Base-by-base conservation (phyloP, 2,888 invertebrate genomes). In the Choreutis nemorana region DNA sequence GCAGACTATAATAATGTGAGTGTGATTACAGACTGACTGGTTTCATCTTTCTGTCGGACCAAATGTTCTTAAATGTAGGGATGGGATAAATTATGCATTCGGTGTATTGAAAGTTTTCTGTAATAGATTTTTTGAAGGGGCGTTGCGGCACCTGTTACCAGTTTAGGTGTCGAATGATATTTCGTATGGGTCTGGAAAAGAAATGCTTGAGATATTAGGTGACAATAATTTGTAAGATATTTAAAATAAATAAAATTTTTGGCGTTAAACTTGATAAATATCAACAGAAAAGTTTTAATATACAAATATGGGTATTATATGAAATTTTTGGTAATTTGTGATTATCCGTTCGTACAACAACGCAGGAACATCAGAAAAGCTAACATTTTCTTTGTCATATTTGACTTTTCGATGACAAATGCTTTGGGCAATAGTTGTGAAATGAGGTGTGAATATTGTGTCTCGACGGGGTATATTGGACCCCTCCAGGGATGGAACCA, bases 371-470 rank as follows among this genome's bases (percentile, higher is more conserved):
- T n/a, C n/a, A n/a, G n/a, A n/a, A n/a, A n/a, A n/a, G n/a, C n/a
- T 11, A 13, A 9, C 11, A 23, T 23, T 23, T 12, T 18, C 31
- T 58, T 61, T 52, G 50, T 40, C 51, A 47, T 46, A 55, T 53
- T 50, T 49, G 45, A 55, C 50, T 48, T 48, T 41, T 34, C 54
- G 54, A 56, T 62, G 63, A 63, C 60, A 64, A 68, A 66, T 61
- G 61, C 50, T 63, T 58, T 61, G 60, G 70, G 59, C 54, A 47
- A 55, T 51, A 50, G 55, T 59, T 61, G 75, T 70, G 65, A 72
- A 78, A 75, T 75, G 77, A 77, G 72, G 77, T 77, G 78, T 77
- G 78, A 78, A 75, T 78, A 77, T 77, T 75, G 73, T 45, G 44
- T 62, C 72, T 61, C 73, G 32, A 50, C 66, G 70, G 77, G 77